Percentiles rank a stretch among this genome's conserved stretches.
Evolutionary conservation across 2,113 vertebrate genomes (phyloP).

Genomic region (Harpagus bidentatus): DNA sequence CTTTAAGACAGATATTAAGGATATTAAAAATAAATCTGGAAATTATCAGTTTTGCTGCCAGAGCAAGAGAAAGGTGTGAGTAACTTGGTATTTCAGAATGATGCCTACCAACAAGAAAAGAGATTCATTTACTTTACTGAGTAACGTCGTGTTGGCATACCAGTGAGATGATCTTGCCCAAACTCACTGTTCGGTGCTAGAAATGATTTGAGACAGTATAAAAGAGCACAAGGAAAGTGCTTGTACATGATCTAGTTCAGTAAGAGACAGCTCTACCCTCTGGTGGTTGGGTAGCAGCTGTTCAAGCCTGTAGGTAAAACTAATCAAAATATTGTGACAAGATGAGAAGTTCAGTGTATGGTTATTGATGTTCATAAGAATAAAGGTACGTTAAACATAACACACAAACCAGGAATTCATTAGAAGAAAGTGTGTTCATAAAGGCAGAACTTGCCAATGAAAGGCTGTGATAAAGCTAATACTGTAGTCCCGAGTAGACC

Average conservation of each 20-base stretch:
- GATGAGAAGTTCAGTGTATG: not conserved
- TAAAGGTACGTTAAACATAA: not conserved
- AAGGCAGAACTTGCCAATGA: not conserved
- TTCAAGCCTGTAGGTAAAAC: conserved; percentile 15
- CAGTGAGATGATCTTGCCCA: not conserved
- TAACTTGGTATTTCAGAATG: not conserved
- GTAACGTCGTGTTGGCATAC: not conserved
- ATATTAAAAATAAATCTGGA: not conserved
- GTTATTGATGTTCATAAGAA: not conserved
- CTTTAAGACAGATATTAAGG: not conserved
- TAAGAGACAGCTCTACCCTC: not conserved
- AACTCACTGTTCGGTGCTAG: not conserved
- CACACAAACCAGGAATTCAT: not conserved
- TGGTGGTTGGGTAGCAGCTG: conserved; percentile 4
- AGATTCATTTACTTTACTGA: not conserved
- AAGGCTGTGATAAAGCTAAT: not conserved
- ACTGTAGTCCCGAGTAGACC: not conserved
- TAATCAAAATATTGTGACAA: conserved; percentile 33
- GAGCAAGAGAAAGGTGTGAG: not conserved
- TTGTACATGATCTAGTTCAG: not conserved
- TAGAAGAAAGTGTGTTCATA: not conserved
- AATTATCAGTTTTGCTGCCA: not conserved
- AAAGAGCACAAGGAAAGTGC: not conserved
- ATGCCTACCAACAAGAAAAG: not conserved
- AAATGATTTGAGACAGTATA: not conserved